Evolutionary conservation across 2,113 vertebrate genomes (phyloP), one percentile per base, ranked within the genome.

Genomic region (Microcebus tavaratra): DNA sequence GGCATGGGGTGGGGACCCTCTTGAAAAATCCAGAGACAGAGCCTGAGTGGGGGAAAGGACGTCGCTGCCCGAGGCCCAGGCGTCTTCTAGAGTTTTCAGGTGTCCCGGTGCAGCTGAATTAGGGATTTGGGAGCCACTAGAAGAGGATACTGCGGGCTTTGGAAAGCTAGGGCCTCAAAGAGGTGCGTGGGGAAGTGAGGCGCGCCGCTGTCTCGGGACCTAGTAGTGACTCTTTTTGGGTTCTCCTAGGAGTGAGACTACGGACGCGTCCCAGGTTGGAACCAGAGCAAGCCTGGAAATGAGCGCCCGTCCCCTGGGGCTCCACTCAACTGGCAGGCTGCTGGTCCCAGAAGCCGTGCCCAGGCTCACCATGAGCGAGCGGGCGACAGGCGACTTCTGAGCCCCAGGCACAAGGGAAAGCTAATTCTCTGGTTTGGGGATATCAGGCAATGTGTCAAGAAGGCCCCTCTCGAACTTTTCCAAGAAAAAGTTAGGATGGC

Each of bases 11-110:
- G 50, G 25, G 11, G 59, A 61, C 88, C 50, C 45, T 90, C 87
- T 39, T 29, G 73, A 61, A 76, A 55, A 91, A 85, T 15, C 15
- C 34, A 12, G 39, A 95, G 82, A 73, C 36, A 76, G 89, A 82
- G 92, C 63, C 50, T 59, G n/a, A 23, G 61, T 17, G 3, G 21
- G 18, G 70, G 45, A 8, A 50, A 17, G 36, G 36, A 15, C 6
- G 75, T 21, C 9, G 4, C 42, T 0, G 85, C 13, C 36, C 6
- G n/a, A 79, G 80, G 20, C 57, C 17, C 0, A 23, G 65, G 34
- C 61, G 14, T 14, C 45, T 34, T 65, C 29, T 36, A 23, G 86
- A 39, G 21, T 82, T 45, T 68, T 61, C 65, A 20, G 27, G 50
- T 42, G 67, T 65, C 68, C 78, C 27, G 42, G n/a, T 17, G 42